phyloP scores from a whole-genome alignment of 2,113 vertebrate species.

The Anolis sagrei region DNA sequence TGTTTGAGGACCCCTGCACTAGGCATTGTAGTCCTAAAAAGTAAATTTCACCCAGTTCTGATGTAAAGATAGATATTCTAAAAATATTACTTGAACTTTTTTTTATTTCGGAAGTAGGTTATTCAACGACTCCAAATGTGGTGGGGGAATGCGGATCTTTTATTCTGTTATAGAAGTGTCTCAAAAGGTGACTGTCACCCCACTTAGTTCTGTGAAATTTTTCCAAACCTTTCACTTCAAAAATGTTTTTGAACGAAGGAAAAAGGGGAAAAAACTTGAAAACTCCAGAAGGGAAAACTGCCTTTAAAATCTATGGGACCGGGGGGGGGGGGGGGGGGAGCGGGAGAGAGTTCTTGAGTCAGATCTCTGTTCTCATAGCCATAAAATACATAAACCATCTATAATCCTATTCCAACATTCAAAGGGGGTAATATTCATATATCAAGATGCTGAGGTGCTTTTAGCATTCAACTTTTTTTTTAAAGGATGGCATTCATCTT shows the following conservation, averaged over 20 bases:
- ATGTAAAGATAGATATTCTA: background rate
- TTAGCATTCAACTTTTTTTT: slow-evolving; percentile 52
- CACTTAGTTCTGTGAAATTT: background rate
- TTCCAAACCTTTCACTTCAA: slow-evolving; percentile 10
- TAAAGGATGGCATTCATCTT: slow-evolving; percentile 63
- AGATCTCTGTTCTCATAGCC: slow-evolving; percentile 52
- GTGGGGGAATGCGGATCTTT: slow-evolving; percentile 24
- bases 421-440: slow-evolving; percentile 58
- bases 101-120: background rate
- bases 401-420: slow-evolving; percentile 55
- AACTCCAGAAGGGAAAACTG: slow-evolving; percentile 38
- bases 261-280: background rate
- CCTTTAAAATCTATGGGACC: slow-evolving; percentile 34
- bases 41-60: too few species aligned
- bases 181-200: slow-evolving; percentile 10
- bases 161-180: slow-evolving; percentile 29
- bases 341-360: slow-evolving; percentile 61
- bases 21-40: too few species aligned
- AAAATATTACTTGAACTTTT: background rate
- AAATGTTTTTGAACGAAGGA: background rate
- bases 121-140: slow-evolving; percentile 16
- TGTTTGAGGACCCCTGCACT: too few species aligned
- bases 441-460: slow-evolving; percentile 48
- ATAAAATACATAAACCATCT: slow-evolving; percentile 61
- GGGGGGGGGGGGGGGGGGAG: too few species aligned